phyloP scores from a whole-genome alignment of 2,113 vertebrate species.

The Oncorhynchus nerka region DNA sequence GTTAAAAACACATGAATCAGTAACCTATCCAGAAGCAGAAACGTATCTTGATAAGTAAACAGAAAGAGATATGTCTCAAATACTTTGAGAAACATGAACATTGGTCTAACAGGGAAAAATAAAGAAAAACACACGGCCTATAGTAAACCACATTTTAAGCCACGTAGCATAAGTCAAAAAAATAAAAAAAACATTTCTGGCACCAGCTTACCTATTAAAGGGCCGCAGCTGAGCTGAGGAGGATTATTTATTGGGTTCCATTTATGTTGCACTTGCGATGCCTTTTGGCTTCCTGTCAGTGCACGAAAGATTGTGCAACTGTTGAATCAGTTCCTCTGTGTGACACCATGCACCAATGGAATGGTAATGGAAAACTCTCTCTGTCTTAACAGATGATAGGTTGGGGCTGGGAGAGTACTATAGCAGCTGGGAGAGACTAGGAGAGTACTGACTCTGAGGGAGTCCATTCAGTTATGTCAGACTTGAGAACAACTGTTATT shows the following conservation, averaged over 20 bases:
- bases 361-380: conserved; percentile 7
- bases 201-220: conserved; percentile 7
- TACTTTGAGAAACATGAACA: not conserved
- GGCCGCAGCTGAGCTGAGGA: conserved; percentile 13
- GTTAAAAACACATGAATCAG: too few species aligned
- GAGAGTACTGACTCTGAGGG: not conserved
- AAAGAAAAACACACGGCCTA: not conserved
- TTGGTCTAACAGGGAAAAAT: not conserved
- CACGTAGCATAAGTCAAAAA: conserved; percentile 5
- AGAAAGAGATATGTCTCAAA: not conserved
- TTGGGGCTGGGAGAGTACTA: not conserved
- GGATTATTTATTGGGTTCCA: conserved; percentile 29
- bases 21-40: not conserved
- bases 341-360: conserved; percentile 1
- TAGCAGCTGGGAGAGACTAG: not conserved
- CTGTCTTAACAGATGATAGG: not conserved
- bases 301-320: conserved; percentile 36
- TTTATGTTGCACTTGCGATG: conserved; percentile 11
- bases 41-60: not conserved
- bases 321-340: conserved; percentile 18
- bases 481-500: not conserved
- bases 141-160: conserved; percentile 9
- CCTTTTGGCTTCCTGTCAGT: conserved; percentile 26
- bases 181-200: conserved; percentile 12
- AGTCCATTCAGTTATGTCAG: not conserved